These are phyloP conservation scores for Sylvilagus floridanus DNA, from an alignment of 2,797 vertebrate genomes.

Conservation along the genomic window DNA sequence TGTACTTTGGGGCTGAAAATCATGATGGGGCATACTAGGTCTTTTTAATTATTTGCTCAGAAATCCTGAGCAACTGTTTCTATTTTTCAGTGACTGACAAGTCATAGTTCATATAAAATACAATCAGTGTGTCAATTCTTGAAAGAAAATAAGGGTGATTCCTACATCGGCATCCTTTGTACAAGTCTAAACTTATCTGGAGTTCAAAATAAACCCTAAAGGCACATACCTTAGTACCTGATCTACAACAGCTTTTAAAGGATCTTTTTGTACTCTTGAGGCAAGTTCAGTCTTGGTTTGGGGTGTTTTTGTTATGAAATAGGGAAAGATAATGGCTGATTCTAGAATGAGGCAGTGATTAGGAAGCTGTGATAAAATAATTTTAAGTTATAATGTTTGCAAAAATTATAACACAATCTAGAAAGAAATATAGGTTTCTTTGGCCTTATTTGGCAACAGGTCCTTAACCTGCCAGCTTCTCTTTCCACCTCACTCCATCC, in stretches of 20 bases:
- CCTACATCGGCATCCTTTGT: constrained; percentile 49
- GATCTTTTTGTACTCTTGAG: constrained; percentile 31
- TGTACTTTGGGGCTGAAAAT: constrained; percentile 48
- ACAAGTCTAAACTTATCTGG: constrained; percentile 73
- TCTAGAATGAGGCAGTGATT: background rate
- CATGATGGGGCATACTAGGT: background rate
- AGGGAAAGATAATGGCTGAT: constrained; percentile 13
- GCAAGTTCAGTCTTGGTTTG: constrained; percentile 69
- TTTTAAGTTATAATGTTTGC: background rate
- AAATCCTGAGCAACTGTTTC: constrained; percentile 62
- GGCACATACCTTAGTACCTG: constrained; percentile 53
- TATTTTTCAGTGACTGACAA: constrained; percentile 73
- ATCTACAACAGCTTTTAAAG: constrained; percentile 34
- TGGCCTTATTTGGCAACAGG: background rate
- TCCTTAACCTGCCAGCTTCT: background rate
- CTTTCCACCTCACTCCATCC: background rate
- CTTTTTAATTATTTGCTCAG: constrained; percentile 58
- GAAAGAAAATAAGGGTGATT: constrained; percentile 1
- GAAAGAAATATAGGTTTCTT: background rate
- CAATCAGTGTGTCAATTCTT: constrained; percentile 36
- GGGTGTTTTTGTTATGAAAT: constrained; percentile 49
- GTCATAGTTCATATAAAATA: constrained; percentile 69
- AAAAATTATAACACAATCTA: background rate
- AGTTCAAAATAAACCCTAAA: constrained; percentile 69
- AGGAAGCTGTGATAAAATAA: background rate